Evolutionary conservation across 2,888 invertebrate species (phyloP), one percentile per base, ranked within the genome.

Genomic region (Drepana falcataria): DNA sequence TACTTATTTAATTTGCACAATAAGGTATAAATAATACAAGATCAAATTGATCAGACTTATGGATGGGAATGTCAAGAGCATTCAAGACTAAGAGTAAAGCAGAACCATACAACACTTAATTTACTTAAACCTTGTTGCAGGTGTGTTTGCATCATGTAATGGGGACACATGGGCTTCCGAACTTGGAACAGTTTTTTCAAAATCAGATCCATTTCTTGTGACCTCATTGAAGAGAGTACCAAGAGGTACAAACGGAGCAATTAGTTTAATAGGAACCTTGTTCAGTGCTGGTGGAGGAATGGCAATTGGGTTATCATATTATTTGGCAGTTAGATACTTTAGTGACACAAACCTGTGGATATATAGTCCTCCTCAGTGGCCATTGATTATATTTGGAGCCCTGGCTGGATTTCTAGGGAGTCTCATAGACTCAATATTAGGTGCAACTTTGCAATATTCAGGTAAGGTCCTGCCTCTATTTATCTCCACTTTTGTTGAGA

Each of bases 81-180:
- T 21, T 21, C 21, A 21, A 21, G 21, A 0, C 21, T 21, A 21
- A 21, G 21, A 21, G 21, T 21, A 21, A 21, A 21, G 21, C 21
- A 21, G 21, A 21, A 21, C 21, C 21, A 7, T 41, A 9, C 34
- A 49, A 35, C 48, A 47, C 37, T 47, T 40, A 60, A 58, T 66
- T 52, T 40, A 35, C 4, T 53, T 3, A 35, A n/a, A 1, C 4
- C 3, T 35, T 6, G 48, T 77, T 76, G 48, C 78, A 95, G 95
- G 94, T 67, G 92, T 95, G 0, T 92, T 96, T 69, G 94, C 96
- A 9, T 96, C 96, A 73, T 94, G 95, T 66, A 96, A 95, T 77
- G 97, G 97, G 0, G 98, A 98, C 74, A 98, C 97, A 0, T 96
- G 96, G 95, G 96, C 97, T 51, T 97, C 97, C 47, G 98, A 98